Percentiles rank a stretch among this genome's conserved stretches.
Evolutionary conservation across 2,888 invertebrate species (phyloP).

Genomic region (Argyresthia goedartella): DNA sequence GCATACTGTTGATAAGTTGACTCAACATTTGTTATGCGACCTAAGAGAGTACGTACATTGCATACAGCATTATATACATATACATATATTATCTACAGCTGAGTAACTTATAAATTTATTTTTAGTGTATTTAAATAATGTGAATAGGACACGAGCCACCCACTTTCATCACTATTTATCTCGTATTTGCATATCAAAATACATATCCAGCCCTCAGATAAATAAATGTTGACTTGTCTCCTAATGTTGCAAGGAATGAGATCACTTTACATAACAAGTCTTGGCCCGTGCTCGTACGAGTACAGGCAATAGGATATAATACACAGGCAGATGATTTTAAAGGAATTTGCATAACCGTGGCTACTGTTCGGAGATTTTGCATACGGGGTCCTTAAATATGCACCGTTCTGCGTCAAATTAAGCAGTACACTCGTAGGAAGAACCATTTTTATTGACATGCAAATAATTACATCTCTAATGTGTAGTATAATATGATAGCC

Average conservation of each 20-base stretch:
- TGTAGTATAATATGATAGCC: too few species aligned
- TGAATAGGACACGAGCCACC: constrained; percentile 1
- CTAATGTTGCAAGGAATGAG: constrained; percentile 19
- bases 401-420: background rate
- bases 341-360: constrained; percentile 16
- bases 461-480: too few species aligned
- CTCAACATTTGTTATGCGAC: too few species aligned
- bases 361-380: constrained; percentile 15
- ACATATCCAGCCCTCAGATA: constrained; percentile 3
- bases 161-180: constrained; percentile 1
- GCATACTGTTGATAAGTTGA: too few species aligned
- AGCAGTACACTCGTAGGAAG: background rate
- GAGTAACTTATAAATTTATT: background rate
- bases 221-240: constrained; percentile 1
- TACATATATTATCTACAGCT: too few species aligned
- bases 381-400: constrained; percentile 7
- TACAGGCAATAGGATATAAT: background rate
- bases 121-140: background rate
- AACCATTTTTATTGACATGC: too few species aligned
- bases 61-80: too few species aligned
- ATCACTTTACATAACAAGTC: constrained; percentile 18
- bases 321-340: constrained; percentile 9
- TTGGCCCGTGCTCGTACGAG: constrained; percentile 2
- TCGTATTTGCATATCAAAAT: background rate
- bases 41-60: too few species aligned